These are phyloP conservation scores for Camponotus floridanus DNA, from an alignment of 1,140 invertebrate species.

Conservation along the genomic window DNA sequence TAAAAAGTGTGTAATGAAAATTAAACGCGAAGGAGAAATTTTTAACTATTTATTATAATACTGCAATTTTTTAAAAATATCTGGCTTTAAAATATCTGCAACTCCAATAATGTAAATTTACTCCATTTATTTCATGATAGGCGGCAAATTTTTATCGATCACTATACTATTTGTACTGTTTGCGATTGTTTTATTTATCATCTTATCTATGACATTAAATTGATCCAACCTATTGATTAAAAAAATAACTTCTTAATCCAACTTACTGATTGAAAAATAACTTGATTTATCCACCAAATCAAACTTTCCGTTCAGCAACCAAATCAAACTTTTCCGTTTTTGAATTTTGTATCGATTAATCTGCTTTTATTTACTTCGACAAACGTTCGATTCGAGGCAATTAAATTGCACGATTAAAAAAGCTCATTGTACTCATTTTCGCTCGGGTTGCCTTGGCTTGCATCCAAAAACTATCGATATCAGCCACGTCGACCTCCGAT, in stretches of 20 bases:
- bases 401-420: slow-evolving; percentile 66
- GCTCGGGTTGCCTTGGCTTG: slow-evolving; percentile 71
- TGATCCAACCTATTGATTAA: neutral
- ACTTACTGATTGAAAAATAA: slow-evolving; percentile 15
- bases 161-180: neutral
- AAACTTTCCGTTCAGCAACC: neutral
- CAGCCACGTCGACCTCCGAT: slow-evolving; percentile 71
- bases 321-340: slow-evolving; percentile 4
- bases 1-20: neutral
- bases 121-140: neutral
- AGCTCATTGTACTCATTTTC: slow-evolving; percentile 75
- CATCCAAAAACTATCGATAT: slow-evolving; percentile 71
- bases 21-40: neutral
- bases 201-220: no score
- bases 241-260: slow-evolving; percentile 36
- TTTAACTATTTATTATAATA: neutral
- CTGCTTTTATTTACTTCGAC: neutral
- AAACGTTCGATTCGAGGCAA: slow-evolving; percentile 28
- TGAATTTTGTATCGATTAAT: slow-evolving; percentile 16
- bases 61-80: neutral
- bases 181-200: no score
- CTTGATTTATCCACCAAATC: neutral
- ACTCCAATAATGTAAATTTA: slow-evolving; percentile 22
- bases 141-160: slow-evolving; percentile 8
- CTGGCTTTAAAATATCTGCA: neutral